Percentiles rank a stretch among this genome's conserved stretches.
phyloP scores from a whole-genome alignment of 2,113 vertebrate genomes.

The Oenanthe oenanthe region DNA sequence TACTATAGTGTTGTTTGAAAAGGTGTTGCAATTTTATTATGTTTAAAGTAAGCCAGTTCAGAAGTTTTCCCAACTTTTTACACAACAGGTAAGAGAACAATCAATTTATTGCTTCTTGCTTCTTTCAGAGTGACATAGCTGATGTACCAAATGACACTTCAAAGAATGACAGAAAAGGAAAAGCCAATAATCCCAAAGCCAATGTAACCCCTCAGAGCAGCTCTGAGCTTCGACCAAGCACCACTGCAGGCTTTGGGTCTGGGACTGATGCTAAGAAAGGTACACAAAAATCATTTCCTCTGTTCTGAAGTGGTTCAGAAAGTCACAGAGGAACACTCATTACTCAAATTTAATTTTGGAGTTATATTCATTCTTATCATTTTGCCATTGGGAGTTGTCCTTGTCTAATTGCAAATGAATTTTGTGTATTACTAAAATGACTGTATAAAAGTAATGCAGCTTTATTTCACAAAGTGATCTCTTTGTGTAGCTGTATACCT shows the following conservation, averaged over 20 bases:
- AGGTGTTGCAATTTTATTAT: neutral
- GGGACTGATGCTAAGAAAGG: slow-evolving; percentile 86
- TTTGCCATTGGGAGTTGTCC: neutral
- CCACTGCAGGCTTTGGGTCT: slow-evolving; percentile 79
- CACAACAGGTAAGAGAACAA: neutral
- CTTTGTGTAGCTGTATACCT: neutral
- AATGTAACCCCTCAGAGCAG: slow-evolving; percentile 91
- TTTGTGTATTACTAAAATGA: neutral
- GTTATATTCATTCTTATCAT: neutral
- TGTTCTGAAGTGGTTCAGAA: neutral
- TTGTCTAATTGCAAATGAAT: neutral
- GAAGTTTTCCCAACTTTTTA: neutral
- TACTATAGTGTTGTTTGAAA: neutral
- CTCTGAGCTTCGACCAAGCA: slow-evolving; percentile 86
- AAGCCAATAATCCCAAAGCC: slow-evolving; percentile 87
- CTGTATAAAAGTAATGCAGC: neutral
- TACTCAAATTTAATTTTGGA: neutral
- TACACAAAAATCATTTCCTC: slow-evolving; percentile 3
- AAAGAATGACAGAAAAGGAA: slow-evolving; percentile 96
- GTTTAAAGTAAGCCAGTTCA: neutral
- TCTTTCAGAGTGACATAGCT: slow-evolving; percentile 92
- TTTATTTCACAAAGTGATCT: neutral
- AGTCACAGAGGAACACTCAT: neutral
- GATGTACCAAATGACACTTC: slow-evolving; percentile 95
- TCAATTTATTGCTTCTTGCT: neutral